Percentiles rank a stretch among this genome's conserved stretches.
These are phyloP conservation scores for Cisticola juncidis DNA, from an alignment of 2,113 vertebrate species.

Conservation along the genomic window DNA sequence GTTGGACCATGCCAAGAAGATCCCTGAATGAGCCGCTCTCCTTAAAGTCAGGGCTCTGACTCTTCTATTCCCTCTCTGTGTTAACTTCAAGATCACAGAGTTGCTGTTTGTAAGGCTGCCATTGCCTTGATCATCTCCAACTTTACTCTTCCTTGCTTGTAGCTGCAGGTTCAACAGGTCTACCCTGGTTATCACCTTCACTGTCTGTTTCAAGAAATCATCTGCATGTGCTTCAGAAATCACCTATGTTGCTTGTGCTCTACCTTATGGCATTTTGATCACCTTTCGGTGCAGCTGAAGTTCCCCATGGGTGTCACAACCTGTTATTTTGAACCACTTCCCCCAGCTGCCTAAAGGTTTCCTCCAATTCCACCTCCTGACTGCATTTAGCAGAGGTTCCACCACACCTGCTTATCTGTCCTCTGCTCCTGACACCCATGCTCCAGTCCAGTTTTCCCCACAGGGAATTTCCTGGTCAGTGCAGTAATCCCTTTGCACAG, in stretches of 20 bases:
- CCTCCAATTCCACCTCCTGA: not conserved
- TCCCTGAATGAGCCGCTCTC: not conserved
- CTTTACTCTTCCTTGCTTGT: not conserved
- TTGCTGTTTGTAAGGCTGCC: not conserved
- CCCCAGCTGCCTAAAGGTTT: not conserved
- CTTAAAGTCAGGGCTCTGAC: not conserved
- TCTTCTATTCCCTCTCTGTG: not conserved
- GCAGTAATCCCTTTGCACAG: not conserved
- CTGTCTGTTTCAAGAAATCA: not conserved
- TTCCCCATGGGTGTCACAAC: not conserved
- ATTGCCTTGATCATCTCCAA: not conserved
- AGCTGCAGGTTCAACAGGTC: not conserved
- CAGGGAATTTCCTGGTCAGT: not conserved
- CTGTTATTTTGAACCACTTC: not conserved
- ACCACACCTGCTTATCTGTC: not conserved
- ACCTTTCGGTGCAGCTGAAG: not conserved
- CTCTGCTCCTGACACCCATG: not conserved
- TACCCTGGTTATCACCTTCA: not conserved
- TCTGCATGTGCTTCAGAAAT: not conserved
- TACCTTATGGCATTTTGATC: not conserved
- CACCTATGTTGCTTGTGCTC: not conserved
- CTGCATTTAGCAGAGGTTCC: not conserved
- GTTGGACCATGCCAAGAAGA: not conserved
- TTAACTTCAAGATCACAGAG: not conserved
- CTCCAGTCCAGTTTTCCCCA: not conserved